phyloP scores from a whole-genome alignment of 1,140 invertebrate species.

The Drosophila takahashii region DNA sequence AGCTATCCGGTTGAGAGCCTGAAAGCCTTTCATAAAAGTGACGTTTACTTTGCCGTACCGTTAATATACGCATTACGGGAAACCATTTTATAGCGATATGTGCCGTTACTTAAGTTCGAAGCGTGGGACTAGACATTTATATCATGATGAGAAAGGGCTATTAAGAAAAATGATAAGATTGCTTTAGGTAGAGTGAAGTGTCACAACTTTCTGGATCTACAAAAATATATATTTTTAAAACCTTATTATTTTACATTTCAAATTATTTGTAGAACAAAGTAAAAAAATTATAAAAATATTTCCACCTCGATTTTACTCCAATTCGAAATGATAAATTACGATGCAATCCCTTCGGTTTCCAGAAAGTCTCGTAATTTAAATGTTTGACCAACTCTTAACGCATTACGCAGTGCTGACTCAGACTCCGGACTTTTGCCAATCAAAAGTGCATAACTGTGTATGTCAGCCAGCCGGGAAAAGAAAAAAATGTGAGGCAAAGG shows the following conservation, averaged over 20 bases:
- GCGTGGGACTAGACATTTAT: no score
- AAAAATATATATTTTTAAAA: no score
- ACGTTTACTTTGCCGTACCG: constrained; percentile 2
- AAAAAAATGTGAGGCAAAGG: neutral
- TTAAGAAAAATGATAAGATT: no score
- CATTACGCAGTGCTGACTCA: constrained; percentile 42
- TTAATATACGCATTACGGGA: constrained; percentile 19
- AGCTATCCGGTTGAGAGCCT: constrained; percentile 3
- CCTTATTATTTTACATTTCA: no score
- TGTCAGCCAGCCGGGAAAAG: constrained; percentile 28
- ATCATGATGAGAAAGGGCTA: no score
- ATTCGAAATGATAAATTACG: neutral
- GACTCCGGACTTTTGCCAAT: constrained; percentile 46
- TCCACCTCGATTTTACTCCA: no score
- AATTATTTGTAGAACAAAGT: no score
- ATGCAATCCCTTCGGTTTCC: neutral
- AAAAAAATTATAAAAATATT: no score
- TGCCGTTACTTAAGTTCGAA: neutral
- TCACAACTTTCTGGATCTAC: no score
- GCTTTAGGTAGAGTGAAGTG: no score
- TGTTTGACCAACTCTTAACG: constrained; percentile 44
- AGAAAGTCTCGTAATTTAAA: constrained; percentile 30
- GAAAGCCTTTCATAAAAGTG: constrained; percentile 25
- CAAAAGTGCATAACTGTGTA: constrained; percentile 57
- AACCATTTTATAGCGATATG: neutral